phyloP scores from a whole-genome alignment of 1,140 invertebrate species.

The Riptortus pedestris region DNA sequence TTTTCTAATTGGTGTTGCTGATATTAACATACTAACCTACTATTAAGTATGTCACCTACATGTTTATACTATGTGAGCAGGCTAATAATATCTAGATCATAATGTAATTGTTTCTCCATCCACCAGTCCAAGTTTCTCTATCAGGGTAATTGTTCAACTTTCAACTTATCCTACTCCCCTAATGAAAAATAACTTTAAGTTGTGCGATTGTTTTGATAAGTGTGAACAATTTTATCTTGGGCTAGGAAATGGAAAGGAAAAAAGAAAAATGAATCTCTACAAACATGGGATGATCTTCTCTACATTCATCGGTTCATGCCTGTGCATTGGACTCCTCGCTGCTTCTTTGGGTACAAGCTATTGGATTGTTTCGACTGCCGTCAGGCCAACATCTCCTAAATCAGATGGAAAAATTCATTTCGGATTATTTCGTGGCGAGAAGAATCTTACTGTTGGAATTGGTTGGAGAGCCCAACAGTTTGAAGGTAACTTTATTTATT shows the following conservation, averaged over 20 bases:
- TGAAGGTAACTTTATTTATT: slow-evolving; percentile 46
- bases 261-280: slow-evolving; percentile 42
- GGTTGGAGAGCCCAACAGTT: slow-evolving; percentile 65
- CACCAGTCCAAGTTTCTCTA: neutral
- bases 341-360: slow-evolving; percentile 76
- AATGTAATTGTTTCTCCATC: no score
- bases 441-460: slow-evolving; percentile 69
- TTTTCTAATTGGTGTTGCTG: neutral
- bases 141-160: neutral
- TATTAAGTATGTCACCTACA: slow-evolving; percentile 20
- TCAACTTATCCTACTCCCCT: no score
- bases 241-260: slow-evolving; percentile 23
- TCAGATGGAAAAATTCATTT: slow-evolving; percentile 69
- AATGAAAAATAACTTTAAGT: no score
- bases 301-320: slow-evolving; percentile 75
- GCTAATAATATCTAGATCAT: neutral
- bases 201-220: no score
- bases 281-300: slow-evolving; percentile 72
- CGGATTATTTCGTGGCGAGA: slow-evolving; percentile 73
- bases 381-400: slow-evolving; percentile 50
- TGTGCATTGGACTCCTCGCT: slow-evolving; percentile 69
- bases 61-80: neutral
- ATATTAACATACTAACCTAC: slow-evolving; percentile 21
- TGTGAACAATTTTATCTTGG: no score
- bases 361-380: slow-evolving; percentile 72